Percentiles rank a stretch among this genome's conserved stretches.
These are phyloP conservation scores for Ridgeia piscesae DNA, from an alignment of 1,140 invertebrate species.

Conservation along the genomic window DNA sequence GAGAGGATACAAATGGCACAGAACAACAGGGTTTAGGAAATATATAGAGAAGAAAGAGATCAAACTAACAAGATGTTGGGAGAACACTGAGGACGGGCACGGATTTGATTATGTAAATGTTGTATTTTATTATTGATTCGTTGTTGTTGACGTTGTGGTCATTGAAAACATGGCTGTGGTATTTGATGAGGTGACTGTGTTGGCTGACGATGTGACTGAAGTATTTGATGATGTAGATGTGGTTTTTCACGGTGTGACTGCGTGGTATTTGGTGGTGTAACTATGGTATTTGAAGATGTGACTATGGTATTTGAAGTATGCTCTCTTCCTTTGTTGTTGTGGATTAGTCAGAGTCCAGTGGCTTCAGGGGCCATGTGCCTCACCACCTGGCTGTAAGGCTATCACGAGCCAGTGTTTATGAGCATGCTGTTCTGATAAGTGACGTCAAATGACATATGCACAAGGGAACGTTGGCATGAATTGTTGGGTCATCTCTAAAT, in stretches of 20 bases:
- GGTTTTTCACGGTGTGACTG: neutral
- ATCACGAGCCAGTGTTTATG: neutral
- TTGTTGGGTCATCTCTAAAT: neutral
- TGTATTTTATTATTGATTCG: neutral
- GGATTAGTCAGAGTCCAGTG: neutral
- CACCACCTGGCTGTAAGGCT: neutral
- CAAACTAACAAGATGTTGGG: too few species aligned
- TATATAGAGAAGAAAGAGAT: too few species aligned
- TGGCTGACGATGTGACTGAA: neutral
- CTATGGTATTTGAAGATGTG: neutral
- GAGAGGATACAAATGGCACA: too few species aligned
- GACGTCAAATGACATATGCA: too few species aligned
- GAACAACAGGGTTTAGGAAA: too few species aligned
- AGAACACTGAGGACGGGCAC: too few species aligned
- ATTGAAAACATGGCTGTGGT: neutral
- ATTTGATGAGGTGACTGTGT: neutral
- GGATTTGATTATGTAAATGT: neutral
- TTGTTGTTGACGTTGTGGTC: neutral
- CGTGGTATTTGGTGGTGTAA: too few species aligned
- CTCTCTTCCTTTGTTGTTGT: neutral
- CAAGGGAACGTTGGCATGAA: too few species aligned
- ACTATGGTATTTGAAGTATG: neutral
- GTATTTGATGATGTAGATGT: neutral
- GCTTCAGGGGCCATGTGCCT: neutral
- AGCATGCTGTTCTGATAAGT: neutral